phyloP scores from a whole-genome alignment of 2,888 invertebrate species.

The Melieria omissa region DNA sequence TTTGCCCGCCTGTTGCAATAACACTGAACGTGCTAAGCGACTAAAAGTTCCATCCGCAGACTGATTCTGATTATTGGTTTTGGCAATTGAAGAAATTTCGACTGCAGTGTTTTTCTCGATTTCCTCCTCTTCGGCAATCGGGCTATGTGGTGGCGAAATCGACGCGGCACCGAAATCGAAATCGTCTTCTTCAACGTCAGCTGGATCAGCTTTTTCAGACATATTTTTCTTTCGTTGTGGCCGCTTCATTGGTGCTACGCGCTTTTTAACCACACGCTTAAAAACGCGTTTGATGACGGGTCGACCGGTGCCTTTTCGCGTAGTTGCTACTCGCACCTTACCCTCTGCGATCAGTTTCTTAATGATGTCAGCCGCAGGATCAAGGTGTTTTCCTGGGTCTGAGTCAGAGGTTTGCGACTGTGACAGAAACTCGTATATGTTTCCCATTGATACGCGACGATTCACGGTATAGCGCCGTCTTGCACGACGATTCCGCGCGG shows the following conservation, averaged over 20 bases:
- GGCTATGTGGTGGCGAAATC: neutral
- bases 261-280: neutral
- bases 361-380: conserved; percentile 60
- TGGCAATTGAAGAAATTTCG: no score
- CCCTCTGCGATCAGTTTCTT: conserved; percentile 68
- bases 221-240: conserved; percentile 8
- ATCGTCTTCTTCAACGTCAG: conserved; percentile 9
- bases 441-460: conserved; percentile 23
- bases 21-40: conserved; percentile 54
- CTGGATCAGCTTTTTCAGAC: neutral
- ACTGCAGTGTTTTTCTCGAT: conserved; percentile 1
- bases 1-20: conserved; percentile 53
- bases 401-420: conserved; percentile 57
- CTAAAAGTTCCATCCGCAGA: conserved; percentile 49
- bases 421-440: conserved; percentile 59
- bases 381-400: conserved; percentile 42
- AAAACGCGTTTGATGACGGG: conserved; percentile 38
- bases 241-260: neutral
- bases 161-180: neutral
- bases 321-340: conserved; percentile 69
- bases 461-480: conserved; percentile 13
- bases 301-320: conserved; percentile 66
- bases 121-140: conserved; percentile 20
- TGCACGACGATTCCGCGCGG: neutral
- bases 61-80: no score